A percentile compares a stretch with the other conserved stretches of the same genome.
These are phyloP conservation scores for Gymnocypris eckloni DNA, from an alignment of 2,797 vertebrate genomes.

Conservation along the genomic window DNA sequence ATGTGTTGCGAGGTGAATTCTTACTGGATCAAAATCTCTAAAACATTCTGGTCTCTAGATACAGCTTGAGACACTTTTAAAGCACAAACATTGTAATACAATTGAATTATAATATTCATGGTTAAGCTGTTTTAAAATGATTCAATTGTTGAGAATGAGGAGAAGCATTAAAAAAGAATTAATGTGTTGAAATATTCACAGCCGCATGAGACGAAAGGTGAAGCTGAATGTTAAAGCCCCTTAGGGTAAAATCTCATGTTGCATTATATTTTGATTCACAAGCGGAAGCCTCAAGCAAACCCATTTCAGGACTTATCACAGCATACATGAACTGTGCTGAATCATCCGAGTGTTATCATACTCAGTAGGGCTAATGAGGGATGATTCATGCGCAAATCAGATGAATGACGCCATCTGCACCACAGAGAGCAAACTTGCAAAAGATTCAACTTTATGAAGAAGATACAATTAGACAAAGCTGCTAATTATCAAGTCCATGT, in stretches of 20 bases:
- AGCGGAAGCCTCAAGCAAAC: not conserved
- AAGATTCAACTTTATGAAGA: not conserved
- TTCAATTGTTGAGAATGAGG: not conserved
- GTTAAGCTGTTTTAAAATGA: not conserved
- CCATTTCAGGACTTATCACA: constrained; percentile 26
- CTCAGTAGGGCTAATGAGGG: constrained; percentile 13
- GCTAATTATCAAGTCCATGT: not conserved
- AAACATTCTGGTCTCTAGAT: not conserved
- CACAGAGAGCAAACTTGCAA: constrained; percentile 4
- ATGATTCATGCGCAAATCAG: constrained; percentile 20
- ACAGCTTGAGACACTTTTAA: not conserved
- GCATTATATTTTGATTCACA: constrained; percentile 18
- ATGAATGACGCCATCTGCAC: constrained; percentile 1
- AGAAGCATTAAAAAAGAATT: constrained; percentile 30
- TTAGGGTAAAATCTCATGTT: not conserved
- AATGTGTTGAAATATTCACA: constrained; percentile 10
- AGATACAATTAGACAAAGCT: constrained; percentile 18
- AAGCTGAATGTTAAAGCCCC: constrained; percentile 28
- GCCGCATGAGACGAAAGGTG: not conserved
- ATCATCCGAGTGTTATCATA: constrained; percentile 4
- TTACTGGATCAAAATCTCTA: not conserved
- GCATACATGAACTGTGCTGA: constrained; percentile 21
- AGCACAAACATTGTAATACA: not conserved
- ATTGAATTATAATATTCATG: not conserved
- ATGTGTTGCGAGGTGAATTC: not conserved